Percentiles rank a stretch among this genome's conserved stretches.
Conservation (phyloP, 92 coral and sea anemone species). For the Bergia puertoricense region DNA sequence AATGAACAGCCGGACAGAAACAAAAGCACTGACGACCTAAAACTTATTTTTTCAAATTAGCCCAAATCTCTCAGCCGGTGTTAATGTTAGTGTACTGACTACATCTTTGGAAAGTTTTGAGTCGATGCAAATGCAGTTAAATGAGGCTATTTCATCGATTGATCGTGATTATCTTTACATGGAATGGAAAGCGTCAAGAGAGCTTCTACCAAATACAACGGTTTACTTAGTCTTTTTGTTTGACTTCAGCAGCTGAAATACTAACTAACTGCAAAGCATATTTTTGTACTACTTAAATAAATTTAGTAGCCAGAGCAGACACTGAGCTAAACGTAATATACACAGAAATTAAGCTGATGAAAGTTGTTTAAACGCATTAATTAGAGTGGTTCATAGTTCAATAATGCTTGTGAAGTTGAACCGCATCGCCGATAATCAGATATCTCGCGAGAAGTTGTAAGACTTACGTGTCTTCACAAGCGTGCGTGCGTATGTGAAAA, state of each 20-base stretch:
- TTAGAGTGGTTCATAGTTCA: too few species aligned
- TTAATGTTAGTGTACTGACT: not conserved
- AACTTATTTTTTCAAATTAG: too few species aligned
- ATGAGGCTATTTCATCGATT: too few species aligned
- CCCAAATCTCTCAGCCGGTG: too few species aligned
- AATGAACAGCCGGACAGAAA: too few species aligned
- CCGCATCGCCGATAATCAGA: not conserved
- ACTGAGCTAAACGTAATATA: not conserved
- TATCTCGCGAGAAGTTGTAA: not conserved
- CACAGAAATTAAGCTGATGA: not conserved
- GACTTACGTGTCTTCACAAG: slow-evolving; percentile 18
- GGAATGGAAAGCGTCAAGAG: not conserved
- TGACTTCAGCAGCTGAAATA: not conserved
- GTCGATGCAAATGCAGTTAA: too few species aligned
- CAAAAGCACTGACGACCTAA: too few species aligned
- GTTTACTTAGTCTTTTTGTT: too few species aligned
- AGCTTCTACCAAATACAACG: not conserved
- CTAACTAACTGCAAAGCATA: too few species aligned
- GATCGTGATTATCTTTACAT: too few species aligned
- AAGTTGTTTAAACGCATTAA: not conserved
- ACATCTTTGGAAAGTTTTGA: not conserved
- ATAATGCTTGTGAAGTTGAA: not conserved
- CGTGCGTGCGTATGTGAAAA: not conserved
- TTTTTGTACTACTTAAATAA: not conserved
- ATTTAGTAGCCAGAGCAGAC: not conserved